A percentile compares a stretch with the other conserved stretches of the same genome.
phyloP scores from a whole-genome alignment of 2,888 invertebrate species.

The Pandemis heparana region DNA sequence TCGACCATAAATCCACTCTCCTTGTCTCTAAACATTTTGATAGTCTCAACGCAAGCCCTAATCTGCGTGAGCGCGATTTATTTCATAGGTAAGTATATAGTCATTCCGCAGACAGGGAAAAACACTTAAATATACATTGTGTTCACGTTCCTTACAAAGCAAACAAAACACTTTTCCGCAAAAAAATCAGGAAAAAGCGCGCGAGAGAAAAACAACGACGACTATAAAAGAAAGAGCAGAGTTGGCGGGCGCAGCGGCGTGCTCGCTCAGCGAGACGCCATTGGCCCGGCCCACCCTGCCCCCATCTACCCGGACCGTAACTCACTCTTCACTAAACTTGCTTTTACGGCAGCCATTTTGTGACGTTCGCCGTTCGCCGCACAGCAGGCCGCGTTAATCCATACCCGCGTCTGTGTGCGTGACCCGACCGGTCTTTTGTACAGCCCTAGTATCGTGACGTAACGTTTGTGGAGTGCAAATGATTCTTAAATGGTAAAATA shows the following conservation, averaged over 20 bases:
- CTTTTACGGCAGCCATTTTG: conserved; percentile 86
- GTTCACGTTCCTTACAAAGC: conserved; percentile 71
- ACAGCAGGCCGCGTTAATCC: conserved; percentile 80
- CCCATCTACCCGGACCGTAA: conserved; percentile 69
- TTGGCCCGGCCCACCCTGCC: conserved; percentile 68
- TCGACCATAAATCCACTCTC: background rate
- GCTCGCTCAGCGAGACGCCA: conserved; percentile 77
- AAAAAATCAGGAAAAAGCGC: conserved; percentile 80
- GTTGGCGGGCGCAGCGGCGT: conserved; percentile 77
- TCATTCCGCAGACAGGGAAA: conserved; percentile 52
- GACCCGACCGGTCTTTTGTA: conserved; percentile 57
- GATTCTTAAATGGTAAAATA: conserved; percentile 23
- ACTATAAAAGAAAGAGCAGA: conserved; percentile 84
- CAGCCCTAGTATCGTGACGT: conserved; percentile 37
- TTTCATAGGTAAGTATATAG: conserved; percentile 5
- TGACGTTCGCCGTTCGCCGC: conserved; percentile 84
- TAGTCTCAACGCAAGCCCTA: background rate
- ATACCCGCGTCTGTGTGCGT: conserved; percentile 70
- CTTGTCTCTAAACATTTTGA: background rate
- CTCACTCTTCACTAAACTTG: conserved; percentile 83
- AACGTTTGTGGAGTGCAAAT: conserved; percentile 19
- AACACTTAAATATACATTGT: conserved; percentile 80
- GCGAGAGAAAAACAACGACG: conserved; percentile 82
- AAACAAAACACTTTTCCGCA: conserved; percentile 80
- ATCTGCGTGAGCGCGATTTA: background rate